Conservation (phyloP, 2,888 invertebrate species). For the Branchellion lobata region DNA sequence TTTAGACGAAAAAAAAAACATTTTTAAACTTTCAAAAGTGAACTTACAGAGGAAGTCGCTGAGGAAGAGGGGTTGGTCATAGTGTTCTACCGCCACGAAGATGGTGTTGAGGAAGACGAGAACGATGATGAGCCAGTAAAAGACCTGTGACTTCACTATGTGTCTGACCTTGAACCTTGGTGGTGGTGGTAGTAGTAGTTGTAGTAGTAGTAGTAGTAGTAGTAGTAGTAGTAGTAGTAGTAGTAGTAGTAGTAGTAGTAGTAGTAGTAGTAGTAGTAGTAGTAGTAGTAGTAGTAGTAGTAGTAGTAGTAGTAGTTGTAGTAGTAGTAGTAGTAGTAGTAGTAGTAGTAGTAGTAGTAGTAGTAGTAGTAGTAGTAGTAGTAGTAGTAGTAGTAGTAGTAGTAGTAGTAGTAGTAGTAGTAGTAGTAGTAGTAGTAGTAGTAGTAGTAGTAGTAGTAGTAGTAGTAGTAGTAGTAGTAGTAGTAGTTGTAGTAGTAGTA, state of each 20-base stretch:
- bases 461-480: slow-evolving; percentile 27
- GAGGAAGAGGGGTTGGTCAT: slow-evolving; percentile 90
- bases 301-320: slow-evolving; percentile 22
- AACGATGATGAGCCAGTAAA: slow-evolving; percentile 99
- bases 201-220: slow-evolving; percentile 29
- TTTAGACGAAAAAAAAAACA: too few relatives aligned
- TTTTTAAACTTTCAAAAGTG: too few relatives aligned
- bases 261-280: slow-evolving; percentile 29
- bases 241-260: slow-evolving; percentile 29
- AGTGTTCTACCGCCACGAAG: slow-evolving; percentile 97
- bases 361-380: slow-evolving; percentile 29
- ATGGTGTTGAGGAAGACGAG: slow-evolving; percentile 98
- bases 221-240: slow-evolving; percentile 29
- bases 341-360: background rate
- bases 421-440: slow-evolving; percentile 29
- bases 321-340: slow-evolving; percentile 11
- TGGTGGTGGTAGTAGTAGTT: background rate
- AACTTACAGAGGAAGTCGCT: slow-evolving; percentile 85
- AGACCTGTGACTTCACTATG: slow-evolving; percentile 94
- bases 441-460: slow-evolving; percentile 29
- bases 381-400: slow-evolving; percentile 28
- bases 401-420: slow-evolving; percentile 27
- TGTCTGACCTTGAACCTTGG: slow-evolving; percentile 65
- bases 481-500: slow-evolving; percentile 6
- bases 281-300: slow-evolving; percentile 29